Conservation (phyloP, 2,113 vertebrate genomes). For the Hiodon tergisus region DNA sequence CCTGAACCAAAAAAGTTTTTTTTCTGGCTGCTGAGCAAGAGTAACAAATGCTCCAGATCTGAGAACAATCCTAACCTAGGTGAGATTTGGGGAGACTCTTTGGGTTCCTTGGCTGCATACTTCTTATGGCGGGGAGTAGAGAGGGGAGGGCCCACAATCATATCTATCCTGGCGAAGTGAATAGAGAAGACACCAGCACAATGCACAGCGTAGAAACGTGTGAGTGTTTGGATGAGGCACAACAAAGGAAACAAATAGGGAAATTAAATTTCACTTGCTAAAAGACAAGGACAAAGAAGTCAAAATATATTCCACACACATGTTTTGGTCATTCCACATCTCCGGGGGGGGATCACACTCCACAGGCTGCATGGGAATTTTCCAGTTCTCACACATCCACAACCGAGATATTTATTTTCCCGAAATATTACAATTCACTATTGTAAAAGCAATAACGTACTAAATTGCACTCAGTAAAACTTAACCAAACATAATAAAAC, state of each 20-base stretch:
- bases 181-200: constrained; percentile 80
- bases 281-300: constrained; percentile 35
- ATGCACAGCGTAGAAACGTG: constrained; percentile 64
- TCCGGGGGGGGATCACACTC: no score
- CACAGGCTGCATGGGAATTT: no score
- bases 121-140: constrained; percentile 92
- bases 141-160: constrained; percentile 87
- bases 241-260: constrained; percentile 40
- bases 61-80: constrained; percentile 75
- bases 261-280: constrained; percentile 29
- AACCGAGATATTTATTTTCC: background rate
- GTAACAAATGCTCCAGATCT: constrained; percentile 49
- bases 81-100: constrained; percentile 79
- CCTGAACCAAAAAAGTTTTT: constrained; percentile 62
- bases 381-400: no score
- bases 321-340: background rate
- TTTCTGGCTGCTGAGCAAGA: constrained; percentile 57
- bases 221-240: constrained; percentile 31
- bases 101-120: constrained; percentile 79
- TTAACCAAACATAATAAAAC: no score
- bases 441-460: background rate
- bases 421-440: no score
- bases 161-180: constrained; percentile 87
- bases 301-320: constrained; percentile 43
- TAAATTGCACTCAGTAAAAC: background rate